Evolutionary conservation across 2,888 invertebrate genomes (phyloP), one percentile per base, ranked within the genome.

Genomic region (Hypomecis atomaria): DNA sequence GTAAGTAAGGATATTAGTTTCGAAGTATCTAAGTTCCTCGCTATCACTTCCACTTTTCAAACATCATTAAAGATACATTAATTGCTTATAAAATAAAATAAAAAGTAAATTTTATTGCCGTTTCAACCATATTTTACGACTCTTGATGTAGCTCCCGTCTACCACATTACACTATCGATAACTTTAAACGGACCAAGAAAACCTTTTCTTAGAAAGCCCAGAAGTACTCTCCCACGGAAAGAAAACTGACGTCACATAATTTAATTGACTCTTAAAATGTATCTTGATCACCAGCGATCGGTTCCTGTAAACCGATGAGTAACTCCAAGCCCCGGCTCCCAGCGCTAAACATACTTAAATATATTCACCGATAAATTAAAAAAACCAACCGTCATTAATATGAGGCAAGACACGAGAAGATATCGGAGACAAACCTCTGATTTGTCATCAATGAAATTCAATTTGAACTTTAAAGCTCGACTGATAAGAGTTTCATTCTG

Each of bases 331-430:
- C 72, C 70, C 74, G 67, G 72, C 67, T 71, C 71, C 73, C 72
- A 70, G 71, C 75, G 75, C 77, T 75, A 76, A 77, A 75, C 77
- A 81, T 74, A 81, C 78, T 75, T 76, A 78, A 80, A 79, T 75
- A 82, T 83, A 82, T 84, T 83, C 83, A 80, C 75, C 83, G 81
- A 88, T 87, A 85, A 86, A 88, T 87, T 85, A 86, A 86, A 86
- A 84, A 80, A 79, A 80, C 73, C 71, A 79, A 84, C 84, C 84
- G 82, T 83, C 89, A 87, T 89, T 88, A 87, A 88, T 88, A 87
- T 87, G 82, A 86, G 74, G 71, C 85, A 79, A 83, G 84, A 82
- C 82, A 79, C 77, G 79, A 74, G 76, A 78, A 83, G 83, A 83
- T 85, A 86, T 81, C 76, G 74, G 76, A 71, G 72, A 79, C 81